These are phyloP conservation scores for Chaetodon trifascialis DNA, from an alignment of 2,113 vertebrate species.

Conservation along the genomic window DNA sequence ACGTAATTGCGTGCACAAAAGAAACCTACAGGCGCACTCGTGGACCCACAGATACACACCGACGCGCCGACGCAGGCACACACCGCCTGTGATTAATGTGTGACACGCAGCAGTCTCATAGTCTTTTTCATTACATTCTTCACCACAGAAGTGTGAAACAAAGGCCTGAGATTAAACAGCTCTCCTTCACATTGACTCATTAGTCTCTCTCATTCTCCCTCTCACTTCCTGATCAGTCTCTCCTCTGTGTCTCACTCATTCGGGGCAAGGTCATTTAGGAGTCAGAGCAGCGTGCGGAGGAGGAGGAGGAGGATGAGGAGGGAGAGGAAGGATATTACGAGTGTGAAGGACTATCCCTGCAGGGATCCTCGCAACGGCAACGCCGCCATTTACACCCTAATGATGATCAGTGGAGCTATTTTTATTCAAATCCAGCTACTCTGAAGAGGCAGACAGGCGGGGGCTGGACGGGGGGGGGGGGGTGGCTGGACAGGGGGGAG, in stretches of 20 bases:
- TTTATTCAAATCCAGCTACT: slow-evolving; percentile 47
- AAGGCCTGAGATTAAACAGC: slow-evolving; percentile 74
- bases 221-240: slow-evolving; percentile 56
- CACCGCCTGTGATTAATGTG: slow-evolving; percentile 61
- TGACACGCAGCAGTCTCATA: slow-evolving; percentile 36
- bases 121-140: slow-evolving; percentile 68
- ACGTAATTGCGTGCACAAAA: slow-evolving; percentile 18
- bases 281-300: slow-evolving; percentile 51
- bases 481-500: background rate
- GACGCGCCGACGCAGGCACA: slow-evolving; percentile 1
- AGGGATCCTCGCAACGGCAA: slow-evolving; percentile 40
- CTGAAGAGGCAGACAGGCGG: background rate
- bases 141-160: slow-evolving; percentile 65
- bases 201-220: slow-evolving; percentile 63
- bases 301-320: slow-evolving; percentile 26
- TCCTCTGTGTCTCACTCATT: slow-evolving; percentile 59
- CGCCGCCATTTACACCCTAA: slow-evolving; percentile 38
- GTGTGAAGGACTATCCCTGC: slow-evolving; percentile 45
- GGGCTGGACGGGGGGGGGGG: background rate
- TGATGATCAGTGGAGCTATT: slow-evolving; percentile 42
- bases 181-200: slow-evolving; percentile 70
- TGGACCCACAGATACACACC: slow-evolving; percentile 8
- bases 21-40: background rate
- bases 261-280: slow-evolving; percentile 75
- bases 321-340: slow-evolving; percentile 35